Evolutionary conservation across 1,140 invertebrate species (phyloP), one percentile per base, ranked within the genome.

Genomic region (Pogonus chalceus): DNA sequence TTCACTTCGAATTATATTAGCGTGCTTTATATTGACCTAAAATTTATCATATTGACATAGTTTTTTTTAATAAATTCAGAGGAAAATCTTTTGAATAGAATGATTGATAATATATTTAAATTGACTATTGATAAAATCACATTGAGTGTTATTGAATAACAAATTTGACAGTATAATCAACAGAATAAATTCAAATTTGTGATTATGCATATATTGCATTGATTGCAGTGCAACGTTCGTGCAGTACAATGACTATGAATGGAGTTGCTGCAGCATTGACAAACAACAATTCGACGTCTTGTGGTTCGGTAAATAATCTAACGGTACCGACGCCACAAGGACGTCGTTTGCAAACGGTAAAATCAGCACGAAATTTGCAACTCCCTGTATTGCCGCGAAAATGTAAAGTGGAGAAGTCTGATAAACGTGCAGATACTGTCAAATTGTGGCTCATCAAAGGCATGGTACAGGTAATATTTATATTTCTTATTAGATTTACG

Each of bases 361-460:
- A 16, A 55, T 20, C 35, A 14, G 21, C 26, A 52, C n/a, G 54
- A 52, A 35, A 49, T 55, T 37, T 48, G 49, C 20, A 51, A 52
- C 14, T 52, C 26, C 49, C 20, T 22, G 23, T 50, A 43, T 48
- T 26, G 20, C 20, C 53, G 35, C 51, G 37, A 16, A 43, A 43
- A 18, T 43, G 37, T 18, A 43, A 43, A 43, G 18, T 50, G 23
- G 43, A 24, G 18, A 52, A 49, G 26, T 20, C 50, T 26, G 39
- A 50, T 50, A 23, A 43, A 35, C 58, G 61, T 43, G 54, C 61
- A 16, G 59, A 62, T 37, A 55, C 65, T 2, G 67, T 69, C 21
- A 69, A 69, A 54, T 60, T 68, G 26, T 69, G 66, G 67, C 56
- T 69, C n/a, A 62, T 67, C 35, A 63, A 62, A 51, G 64, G 66